Conservation (phyloP, 2,888 invertebrate species). For the Elegia similella region DNA sequence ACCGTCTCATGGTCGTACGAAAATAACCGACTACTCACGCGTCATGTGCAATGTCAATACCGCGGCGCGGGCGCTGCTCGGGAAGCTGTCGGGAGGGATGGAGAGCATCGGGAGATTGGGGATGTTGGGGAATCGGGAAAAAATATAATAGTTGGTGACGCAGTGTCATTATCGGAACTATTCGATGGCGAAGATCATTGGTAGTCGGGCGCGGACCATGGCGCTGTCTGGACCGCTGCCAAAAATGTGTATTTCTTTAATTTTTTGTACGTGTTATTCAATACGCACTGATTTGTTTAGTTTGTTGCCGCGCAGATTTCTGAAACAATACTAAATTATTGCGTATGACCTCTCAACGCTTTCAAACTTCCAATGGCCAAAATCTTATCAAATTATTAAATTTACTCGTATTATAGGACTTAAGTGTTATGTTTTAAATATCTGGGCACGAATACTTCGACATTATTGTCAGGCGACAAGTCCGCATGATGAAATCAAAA, state of each 20-base stretch:
- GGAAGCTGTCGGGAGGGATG: conserved; percentile 1
- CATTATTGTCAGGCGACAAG: too few relatives aligned
- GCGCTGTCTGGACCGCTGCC: conserved; percentile 33
- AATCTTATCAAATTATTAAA: too few relatives aligned
- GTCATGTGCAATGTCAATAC: conserved; percentile 63
- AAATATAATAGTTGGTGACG: background rate
- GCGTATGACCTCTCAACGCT: background rate
- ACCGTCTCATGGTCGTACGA: conserved; percentile 64
- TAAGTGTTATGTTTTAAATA: too few relatives aligned
- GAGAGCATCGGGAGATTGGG: conserved; percentile 20
- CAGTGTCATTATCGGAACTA: conserved; percentile 2
- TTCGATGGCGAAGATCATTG: background rate
- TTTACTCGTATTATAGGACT: too few relatives aligned
- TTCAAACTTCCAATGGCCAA: background rate
- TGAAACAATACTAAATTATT: background rate
- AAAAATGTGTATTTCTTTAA: conserved; percentile 35
- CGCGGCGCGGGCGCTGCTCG: conserved; percentile 27
- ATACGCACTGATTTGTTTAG: conserved; percentile 21
- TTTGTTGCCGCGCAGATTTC: conserved; percentile 1
- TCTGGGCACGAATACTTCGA: too few relatives aligned
- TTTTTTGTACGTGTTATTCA: conserved; percentile 30
- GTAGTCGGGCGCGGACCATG: conserved; percentile 1
- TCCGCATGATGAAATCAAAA: too few relatives aligned
- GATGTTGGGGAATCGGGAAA: background rate
- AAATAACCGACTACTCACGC: conserved; percentile 60